phyloP scores from a whole-genome alignment of 2,113 vertebrate genomes.

The Perognathus longimembris region DNA sequence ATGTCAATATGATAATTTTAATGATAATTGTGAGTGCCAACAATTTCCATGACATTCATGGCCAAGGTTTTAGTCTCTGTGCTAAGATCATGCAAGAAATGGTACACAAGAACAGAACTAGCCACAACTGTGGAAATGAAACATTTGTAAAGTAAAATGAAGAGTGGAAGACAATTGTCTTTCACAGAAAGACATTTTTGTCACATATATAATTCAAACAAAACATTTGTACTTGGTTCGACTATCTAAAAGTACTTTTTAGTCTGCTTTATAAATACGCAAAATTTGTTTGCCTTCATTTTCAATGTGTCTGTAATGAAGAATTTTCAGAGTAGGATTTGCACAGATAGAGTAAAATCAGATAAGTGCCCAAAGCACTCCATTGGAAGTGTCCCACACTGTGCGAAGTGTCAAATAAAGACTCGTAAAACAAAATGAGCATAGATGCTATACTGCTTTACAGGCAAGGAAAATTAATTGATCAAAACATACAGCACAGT shows the following conservation, averaged over 20 bases:
- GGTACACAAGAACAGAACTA: neutral
- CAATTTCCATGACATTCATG: neutral
- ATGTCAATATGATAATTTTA: neutral
- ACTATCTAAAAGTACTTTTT: neutral
- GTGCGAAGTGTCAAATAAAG: neutral
- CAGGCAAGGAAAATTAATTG: neutral
- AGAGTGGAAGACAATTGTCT: neutral
- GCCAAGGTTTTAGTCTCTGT: neutral
- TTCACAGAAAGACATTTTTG: too few species aligned
- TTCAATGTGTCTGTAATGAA: neutral
- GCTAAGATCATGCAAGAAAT: neutral
- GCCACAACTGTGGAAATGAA: neutral
- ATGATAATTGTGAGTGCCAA: neutral
- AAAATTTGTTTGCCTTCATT: neutral
- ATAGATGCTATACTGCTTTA: neutral
- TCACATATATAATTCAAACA: neutral
- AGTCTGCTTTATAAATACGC: neutral
- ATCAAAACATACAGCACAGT: neutral
- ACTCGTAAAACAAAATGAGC: neutral
- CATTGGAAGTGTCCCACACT: neutral
- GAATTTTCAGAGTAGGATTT: neutral
- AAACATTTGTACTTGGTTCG: neutral
- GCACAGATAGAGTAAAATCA: neutral
- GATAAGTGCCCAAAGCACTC: neutral
- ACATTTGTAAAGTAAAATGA: neutral